Base-by-base conservation (phyloP, 30 jellyfish, hydroid and myxozoan species). In the Cassiopea andromeda region DNA sequence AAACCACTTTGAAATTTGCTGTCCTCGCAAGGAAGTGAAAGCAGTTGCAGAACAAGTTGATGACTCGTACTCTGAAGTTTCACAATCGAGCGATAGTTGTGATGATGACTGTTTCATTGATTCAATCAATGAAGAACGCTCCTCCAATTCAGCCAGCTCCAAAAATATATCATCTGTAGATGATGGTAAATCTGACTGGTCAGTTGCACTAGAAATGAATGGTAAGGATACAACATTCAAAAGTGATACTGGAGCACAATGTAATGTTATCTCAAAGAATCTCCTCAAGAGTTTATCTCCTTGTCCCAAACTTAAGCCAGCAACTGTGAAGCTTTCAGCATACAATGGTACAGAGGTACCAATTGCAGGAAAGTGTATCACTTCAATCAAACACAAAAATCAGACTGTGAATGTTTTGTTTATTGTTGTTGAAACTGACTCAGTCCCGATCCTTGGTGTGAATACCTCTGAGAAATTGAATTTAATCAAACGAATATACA, bases 191-290 rank as follows among this genome's bases (percentile, higher is more conserved):
- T n/a, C n/a, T n/a, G n/a, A n/a, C n/a, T n/a, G n/a, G n/a, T n/a
- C n/a, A n/a, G n/a, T n/a, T n/a, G n/a, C n/a, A n/a, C n/a, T n/a
- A n/a, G n/a, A n/a, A n/a, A n/a, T n/a, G n/a, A n/a, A n/a, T n/a
- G n/a, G n/a, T n/a, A n/a, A n/a, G 78, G 46, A 54, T 60, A 77
- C 77, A 44, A 6, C 13, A 73, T 86, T 86, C 81, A 86, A 76
- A 75, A 86, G 77, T 61, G 94, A 86, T 60, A 86, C 94, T 49
- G 94, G 89, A n/a, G 94, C 94, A 5, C 89, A 77, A 60, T 59
- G 84, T 68, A 86, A 86, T 59, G 73, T 38, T 2, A 46, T 46
- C 45, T 1, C 87, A 82, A 82, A 66, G 91, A 44, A 27, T 82
- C 82, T 82, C 80, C 78, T 46, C 78, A 84, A 71, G 76, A 84